phyloP scores from a whole-genome alignment of 2,888 invertebrate species.

The Acanthoscelides obtectus region DNA sequence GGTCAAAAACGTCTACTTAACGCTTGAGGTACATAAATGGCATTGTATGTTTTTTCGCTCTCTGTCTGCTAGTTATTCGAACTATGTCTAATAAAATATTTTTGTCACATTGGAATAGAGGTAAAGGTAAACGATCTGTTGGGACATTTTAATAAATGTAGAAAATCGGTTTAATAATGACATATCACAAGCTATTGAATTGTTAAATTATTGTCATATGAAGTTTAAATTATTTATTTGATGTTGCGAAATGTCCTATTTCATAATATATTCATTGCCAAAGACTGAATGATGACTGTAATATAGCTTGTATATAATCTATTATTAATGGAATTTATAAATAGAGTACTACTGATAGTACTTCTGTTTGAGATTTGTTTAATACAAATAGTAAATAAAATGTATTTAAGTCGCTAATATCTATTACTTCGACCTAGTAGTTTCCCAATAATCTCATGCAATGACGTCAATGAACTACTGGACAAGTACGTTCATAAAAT shows the following conservation, averaged over 20 bases:
- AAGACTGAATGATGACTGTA: constrained; percentile 6
- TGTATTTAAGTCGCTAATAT: neutral
- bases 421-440: neutral
- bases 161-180: neutral
- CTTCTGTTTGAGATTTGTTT: neutral
- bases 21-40: too few species aligned
- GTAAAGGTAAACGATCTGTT: neutral
- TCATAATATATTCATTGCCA: constrained; percentile 1
- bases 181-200: neutral
- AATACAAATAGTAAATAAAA: neutral
- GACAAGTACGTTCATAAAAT: neutral
- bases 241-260: neutral
- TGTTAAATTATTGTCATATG: neutral
- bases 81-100: too few species aligned
- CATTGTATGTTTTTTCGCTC: too few species aligned
- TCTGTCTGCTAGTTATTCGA: too few species aligned
- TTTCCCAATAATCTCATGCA: neutral
- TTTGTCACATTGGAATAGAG: neutral
- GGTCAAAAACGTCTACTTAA: too few species aligned
- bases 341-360: neutral
- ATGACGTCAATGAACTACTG: neutral
- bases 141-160: neutral
- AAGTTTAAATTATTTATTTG: neutral
- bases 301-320: neutral
- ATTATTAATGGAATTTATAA: neutral